Evolutionary conservation across 1,140 invertebrate genomes (phyloP).

Genomic region (Antheraea mylitta): DNA sequence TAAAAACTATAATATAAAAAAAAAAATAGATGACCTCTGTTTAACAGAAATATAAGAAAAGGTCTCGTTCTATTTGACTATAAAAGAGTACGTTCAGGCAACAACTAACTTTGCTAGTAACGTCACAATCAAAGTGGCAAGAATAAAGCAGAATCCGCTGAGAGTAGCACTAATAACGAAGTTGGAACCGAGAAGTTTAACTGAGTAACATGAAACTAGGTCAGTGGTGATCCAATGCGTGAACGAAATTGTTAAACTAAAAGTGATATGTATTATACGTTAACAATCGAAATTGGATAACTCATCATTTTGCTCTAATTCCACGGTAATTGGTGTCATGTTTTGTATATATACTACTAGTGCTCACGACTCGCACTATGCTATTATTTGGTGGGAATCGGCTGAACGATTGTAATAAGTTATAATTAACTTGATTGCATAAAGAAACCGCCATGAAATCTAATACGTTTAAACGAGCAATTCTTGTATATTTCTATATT

Average conservation of each 20-base stretch:
- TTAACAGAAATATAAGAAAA: not conserved
- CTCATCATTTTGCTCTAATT: not conserved
- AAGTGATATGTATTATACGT: not conserved
- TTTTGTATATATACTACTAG: too few relatives aligned
- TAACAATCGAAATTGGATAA: not conserved
- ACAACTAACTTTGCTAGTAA: constrained; percentile 6
- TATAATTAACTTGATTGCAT: too few relatives aligned
- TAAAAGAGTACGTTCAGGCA: not conserved
- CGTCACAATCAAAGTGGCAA: constrained; percentile 8
- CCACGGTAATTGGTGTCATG: too few relatives aligned
- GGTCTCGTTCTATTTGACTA: not conserved
- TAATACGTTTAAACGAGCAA: too few relatives aligned
- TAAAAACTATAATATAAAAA: too few relatives aligned
- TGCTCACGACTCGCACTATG: too few relatives aligned
- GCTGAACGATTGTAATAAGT: too few relatives aligned
- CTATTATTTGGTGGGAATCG: too few relatives aligned
- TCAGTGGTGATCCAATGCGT: constrained; percentile 20
- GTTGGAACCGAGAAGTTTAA: constrained; percentile 24
- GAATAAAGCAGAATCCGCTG: constrained; percentile 4
- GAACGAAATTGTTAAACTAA: constrained; percentile 20
- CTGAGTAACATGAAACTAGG: constrained; percentile 12
- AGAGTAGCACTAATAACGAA: constrained; percentile 20
- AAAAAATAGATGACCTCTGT: too few relatives aligned
- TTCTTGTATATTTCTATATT: too few relatives aligned
- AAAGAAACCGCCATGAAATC: too few relatives aligned